Percentiles rank a stretch among this genome's conserved stretches.
Evolutionary conservation across 2,797 vertebrate genomes (phyloP).

Genomic region (Poeciliopsis paucimaculata): DNA sequence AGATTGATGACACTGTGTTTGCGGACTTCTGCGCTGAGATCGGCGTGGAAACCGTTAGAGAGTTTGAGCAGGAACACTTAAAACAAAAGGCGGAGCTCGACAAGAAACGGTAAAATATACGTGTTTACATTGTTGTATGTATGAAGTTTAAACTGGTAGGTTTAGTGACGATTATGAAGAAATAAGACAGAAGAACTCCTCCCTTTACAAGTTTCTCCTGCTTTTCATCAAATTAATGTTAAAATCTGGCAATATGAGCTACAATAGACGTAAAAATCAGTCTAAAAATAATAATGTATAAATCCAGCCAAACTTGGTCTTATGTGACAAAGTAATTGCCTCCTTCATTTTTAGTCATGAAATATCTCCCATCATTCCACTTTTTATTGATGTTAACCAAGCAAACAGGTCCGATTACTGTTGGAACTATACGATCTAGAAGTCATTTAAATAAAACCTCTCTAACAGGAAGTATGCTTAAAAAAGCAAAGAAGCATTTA

Average conservation of each 20-base stretch:
- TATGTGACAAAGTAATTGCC: neutral
- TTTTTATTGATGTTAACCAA: neutral
- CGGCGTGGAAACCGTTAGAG: slow-evolving; percentile 88
- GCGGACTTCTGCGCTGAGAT: slow-evolving; percentile 90
- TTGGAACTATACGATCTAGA: neutral
- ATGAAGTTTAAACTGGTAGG: neutral
- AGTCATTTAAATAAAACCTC: neutral
- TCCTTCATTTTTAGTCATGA: neutral
- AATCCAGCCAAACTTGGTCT: neutral
- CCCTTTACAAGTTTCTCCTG: neutral
- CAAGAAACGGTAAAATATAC: slow-evolving; percentile 83
- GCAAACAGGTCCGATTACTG: neutral
- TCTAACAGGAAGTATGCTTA: neutral
- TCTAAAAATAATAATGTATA: neutral
- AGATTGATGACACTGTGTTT: slow-evolving; percentile 93
- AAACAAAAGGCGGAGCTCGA: slow-evolving; percentile 88
- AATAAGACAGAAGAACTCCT: neutral
- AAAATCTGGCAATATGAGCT: neutral
- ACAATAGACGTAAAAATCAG: neutral
- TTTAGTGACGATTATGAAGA: neutral
- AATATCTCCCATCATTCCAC: neutral
- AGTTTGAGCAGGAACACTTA: slow-evolving; percentile 88
- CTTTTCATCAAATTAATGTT: neutral
- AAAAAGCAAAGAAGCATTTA: neutral
- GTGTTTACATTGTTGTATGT: neutral